These are phyloP conservation scores for Alces alces DNA, from an alignment of 2,113 vertebrate genomes.

Conservation along the genomic window DNA sequence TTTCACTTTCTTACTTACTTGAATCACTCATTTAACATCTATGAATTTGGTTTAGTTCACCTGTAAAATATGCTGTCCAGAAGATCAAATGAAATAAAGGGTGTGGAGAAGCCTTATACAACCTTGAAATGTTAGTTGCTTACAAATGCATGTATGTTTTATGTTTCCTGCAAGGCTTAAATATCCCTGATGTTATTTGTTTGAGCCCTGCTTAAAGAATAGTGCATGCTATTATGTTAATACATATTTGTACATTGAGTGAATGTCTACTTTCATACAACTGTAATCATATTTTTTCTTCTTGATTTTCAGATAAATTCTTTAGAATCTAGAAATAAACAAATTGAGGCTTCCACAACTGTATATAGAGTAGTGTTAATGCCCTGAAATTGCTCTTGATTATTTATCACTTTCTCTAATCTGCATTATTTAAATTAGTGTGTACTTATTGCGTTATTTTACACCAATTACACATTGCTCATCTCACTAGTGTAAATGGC, in stretches of 20 bases:
- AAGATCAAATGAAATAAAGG: not conserved
- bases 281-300: not conserved
- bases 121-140: not conserved
- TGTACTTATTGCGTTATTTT: not conserved
- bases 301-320: not conserved
- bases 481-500: not conserved
- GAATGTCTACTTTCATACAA: not conserved
- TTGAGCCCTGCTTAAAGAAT: constrained; percentile 12
- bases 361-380: not conserved
- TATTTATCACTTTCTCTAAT: not conserved
- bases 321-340: not conserved
- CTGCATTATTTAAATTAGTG: not conserved
- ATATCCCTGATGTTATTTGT: not conserved
- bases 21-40: not conserved
- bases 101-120: not conserved
- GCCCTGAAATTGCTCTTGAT: not conserved
- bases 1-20: not conserved
- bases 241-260: not conserved
- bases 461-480: not conserved
- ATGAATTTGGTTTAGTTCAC: not conserved
- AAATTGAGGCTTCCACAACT: not conserved
- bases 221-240: not conserved
- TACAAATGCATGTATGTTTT: not conserved
- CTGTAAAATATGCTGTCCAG: not conserved
- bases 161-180: not conserved